Conservation (phyloP, 2,797 vertebrate genomes). For the Galago senegalensis region DNA sequence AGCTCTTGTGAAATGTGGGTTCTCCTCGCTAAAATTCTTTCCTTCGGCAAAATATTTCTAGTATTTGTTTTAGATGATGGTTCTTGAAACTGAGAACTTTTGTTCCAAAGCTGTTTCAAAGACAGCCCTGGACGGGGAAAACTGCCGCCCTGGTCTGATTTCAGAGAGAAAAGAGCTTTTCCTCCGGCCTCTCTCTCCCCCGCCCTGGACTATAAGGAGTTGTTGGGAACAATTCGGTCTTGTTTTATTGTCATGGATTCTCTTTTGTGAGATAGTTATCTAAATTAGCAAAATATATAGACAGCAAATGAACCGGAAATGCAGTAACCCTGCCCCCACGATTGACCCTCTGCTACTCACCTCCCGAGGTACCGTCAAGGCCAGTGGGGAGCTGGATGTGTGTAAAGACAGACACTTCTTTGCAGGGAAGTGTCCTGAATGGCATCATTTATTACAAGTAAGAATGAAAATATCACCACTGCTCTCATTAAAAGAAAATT, state of each 20-base stretch:
- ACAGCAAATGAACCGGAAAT: constrained; percentile 22
- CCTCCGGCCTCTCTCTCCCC: not conserved
- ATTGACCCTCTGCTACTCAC: not conserved
- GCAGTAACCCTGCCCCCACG: not conserved
- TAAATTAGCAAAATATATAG: constrained; percentile 49
- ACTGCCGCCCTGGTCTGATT: not conserved
- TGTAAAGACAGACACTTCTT: not conserved
- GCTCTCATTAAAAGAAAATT: constrained; percentile 2
- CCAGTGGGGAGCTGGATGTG: not conserved
- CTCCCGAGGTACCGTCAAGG: not conserved
- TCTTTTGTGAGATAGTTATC: constrained; percentile 41
- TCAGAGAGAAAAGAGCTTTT: not conserved
- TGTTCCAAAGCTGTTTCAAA: constrained; percentile 2
- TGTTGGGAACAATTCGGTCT: not conserved
- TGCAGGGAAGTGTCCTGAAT: not conserved
- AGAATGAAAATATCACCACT: constrained; percentile 10
- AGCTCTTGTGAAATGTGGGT: constrained; percentile 4
- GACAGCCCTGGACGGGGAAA: not conserved
- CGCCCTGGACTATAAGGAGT: not conserved
- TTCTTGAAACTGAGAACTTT: constrained; percentile 21
- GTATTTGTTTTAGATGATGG: not conserved
- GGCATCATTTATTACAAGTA: not conserved
- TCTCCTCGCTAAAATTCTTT: constrained; percentile 20
- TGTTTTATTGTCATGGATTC: constrained; percentile 47
- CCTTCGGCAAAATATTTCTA: constrained; percentile 14